These are phyloP conservation scores for Chionomys nivalis DNA, from an alignment of 2,113 vertebrate species.

Conservation along the genomic window DNA sequence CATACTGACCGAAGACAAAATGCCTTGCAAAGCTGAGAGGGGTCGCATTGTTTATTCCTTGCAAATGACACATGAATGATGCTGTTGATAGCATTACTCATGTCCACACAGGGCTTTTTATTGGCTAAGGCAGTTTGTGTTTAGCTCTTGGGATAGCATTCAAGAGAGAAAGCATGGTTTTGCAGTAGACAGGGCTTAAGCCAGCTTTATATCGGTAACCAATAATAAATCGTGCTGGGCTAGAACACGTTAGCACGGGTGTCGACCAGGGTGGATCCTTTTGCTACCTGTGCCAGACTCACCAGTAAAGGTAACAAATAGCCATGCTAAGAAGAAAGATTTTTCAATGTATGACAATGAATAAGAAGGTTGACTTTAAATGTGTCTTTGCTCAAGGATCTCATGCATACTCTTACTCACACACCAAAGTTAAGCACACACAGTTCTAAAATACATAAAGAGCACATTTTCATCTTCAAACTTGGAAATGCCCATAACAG, in stretches of 20 bases:
- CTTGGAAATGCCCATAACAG: neutral
- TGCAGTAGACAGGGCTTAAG: neutral
- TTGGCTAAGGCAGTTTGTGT: neutral
- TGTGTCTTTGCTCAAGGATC: neutral
- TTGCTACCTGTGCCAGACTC: neutral
- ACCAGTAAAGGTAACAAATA: neutral
- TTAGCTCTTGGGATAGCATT: neutral
- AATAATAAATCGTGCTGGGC: neutral
- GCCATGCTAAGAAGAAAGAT: neutral
- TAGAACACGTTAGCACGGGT: neutral
- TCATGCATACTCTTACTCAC: neutral
- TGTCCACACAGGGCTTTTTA: neutral
- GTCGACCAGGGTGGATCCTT: neutral
- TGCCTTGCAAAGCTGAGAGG: neutral
- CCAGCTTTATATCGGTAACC: neutral
- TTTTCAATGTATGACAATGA: neutral
- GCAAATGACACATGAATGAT: neutral
- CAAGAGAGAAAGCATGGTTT: slow-evolving; percentile 34
- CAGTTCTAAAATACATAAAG: neutral
- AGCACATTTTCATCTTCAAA: neutral
- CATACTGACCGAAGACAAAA: neutral
- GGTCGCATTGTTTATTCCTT: neutral
- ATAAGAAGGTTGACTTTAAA: neutral
- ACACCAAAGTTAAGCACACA: neutral
- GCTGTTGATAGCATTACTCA: neutral